These are phyloP conservation scores for Trichacis sp. DNA, from an alignment of 2,888 invertebrate genomes.

Conservation along the genomic window DNA sequence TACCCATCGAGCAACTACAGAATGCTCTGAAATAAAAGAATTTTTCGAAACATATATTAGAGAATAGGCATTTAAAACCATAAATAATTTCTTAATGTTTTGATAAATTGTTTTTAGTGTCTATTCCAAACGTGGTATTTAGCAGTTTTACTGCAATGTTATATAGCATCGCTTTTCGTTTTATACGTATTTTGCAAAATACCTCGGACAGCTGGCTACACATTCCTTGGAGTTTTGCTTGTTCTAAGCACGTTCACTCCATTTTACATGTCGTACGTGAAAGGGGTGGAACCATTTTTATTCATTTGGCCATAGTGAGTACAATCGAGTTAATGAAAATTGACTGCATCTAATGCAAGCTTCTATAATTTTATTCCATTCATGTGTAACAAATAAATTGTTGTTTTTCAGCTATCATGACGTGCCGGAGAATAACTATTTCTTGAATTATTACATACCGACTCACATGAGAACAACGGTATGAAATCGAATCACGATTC, in stretches of 20 bases:
- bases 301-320: conserved; percentile 52
- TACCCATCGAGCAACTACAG: too few relatives aligned
- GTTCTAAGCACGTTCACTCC: conserved; percentile 46
- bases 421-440: background rate
- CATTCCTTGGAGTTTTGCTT: conserved; percentile 43
- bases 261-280: conserved; percentile 48
- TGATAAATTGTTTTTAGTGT: conserved; percentile 48
- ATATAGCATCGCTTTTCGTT: conserved; percentile 43
- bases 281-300: conserved; percentile 47
- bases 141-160: conserved; percentile 52
- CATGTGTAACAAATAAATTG: background rate
- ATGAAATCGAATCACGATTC: too few relatives aligned
- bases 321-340: too few relatives aligned
- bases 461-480: conserved; percentile 48
- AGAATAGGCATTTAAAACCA: too few relatives aligned
- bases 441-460: conserved; percentile 1
- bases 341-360: too few relatives aligned
- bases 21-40: too few relatives aligned
- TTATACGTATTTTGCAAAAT: conserved; percentile 49
- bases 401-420: background rate
- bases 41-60: too few relatives aligned
- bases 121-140: conserved; percentile 57
- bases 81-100: too few relatives aligned
- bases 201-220: conserved; percentile 52
- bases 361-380: background rate